Evolutionary conservation across 2,797 vertebrate genomes (phyloP).

Genomic region (Bryconaethiops microstoma): DNA sequence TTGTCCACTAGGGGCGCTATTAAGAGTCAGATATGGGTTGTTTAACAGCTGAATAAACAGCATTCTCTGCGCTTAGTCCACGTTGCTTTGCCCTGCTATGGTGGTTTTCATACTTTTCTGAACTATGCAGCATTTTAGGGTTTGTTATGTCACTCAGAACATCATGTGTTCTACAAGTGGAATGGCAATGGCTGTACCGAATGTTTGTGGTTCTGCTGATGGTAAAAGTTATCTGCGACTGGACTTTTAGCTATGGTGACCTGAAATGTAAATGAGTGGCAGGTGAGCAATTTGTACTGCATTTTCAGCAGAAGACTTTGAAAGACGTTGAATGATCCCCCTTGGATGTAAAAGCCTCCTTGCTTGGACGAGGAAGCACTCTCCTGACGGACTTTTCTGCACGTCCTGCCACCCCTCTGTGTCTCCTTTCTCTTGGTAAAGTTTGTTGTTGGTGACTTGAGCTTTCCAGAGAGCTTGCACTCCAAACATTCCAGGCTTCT

Average conservation of each 20-base stretch:
- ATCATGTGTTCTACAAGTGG: not conserved
- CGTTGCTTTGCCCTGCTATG: constrained; percentile 21
- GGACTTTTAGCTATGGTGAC: not conserved
- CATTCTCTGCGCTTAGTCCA: constrained; percentile 31
- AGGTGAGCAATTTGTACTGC: not conserved
- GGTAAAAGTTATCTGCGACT: not conserved
- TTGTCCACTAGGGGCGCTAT: too few species aligned
- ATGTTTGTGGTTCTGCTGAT: not conserved
- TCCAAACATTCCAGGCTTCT: constrained; percentile 78
- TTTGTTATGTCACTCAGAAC: not conserved
- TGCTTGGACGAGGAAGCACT: constrained; percentile 64
- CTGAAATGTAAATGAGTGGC: not conserved
- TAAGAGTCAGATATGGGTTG: not conserved
- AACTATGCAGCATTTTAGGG: not conserved
- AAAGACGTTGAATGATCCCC: constrained; percentile 66
- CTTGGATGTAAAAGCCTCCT: constrained; percentile 73
- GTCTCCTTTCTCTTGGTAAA: constrained; percentile 35
- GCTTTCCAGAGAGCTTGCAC: constrained; percentile 73
- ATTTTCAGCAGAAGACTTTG: not conserved
- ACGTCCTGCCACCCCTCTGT: constrained; percentile 8
- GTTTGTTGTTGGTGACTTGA: constrained; percentile 67
- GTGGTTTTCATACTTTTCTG: too few species aligned
- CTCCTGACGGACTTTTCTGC: not conserved
- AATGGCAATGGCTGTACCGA: not conserved
- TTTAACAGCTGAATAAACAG: constrained; percentile 55